Evolutionary conservation across 2,113 vertebrate species (phyloP).

Genomic region (Brienomyrus longianalis): DNA sequence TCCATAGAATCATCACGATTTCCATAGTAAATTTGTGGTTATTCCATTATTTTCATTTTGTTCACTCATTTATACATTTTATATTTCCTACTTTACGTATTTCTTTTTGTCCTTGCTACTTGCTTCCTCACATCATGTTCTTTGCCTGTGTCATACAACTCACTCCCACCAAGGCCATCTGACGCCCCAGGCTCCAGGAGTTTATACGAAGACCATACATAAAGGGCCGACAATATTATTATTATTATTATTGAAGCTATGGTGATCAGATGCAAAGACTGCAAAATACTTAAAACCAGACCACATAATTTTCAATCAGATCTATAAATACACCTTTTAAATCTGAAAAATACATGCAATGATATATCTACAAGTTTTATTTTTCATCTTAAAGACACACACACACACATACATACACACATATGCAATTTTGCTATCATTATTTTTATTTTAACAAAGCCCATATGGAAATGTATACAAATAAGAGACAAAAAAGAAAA

Average conservation of each 20-base stretch:
- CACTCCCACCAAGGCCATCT: too few species aligned
- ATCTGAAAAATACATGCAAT: not conserved
- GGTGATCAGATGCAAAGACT: not conserved
- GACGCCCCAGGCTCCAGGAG: too few species aligned
- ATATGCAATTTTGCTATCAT: not conserved
- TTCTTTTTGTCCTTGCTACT: too few species aligned
- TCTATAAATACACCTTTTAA: not conserved
- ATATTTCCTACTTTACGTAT: too few species aligned
- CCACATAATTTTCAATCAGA: not conserved
- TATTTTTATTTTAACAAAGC: not conserved
- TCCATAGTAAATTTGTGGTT: too few species aligned
- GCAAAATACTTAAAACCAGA: not conserved
- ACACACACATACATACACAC: not conserved
- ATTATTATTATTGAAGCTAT: not conserved
- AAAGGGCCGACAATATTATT: too few species aligned
- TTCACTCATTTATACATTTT: too few species aligned
- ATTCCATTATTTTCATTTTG: too few species aligned
- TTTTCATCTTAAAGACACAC: not conserved
- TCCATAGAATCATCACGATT: too few species aligned
- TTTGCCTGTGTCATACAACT: too few species aligned
- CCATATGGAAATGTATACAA: slow-evolving; percentile 3
- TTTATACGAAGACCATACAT: too few species aligned
- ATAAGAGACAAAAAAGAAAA: not conserved
- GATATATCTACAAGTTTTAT: not conserved
- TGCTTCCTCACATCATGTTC: too few species aligned